These are phyloP conservation scores for Anser brachyrhynchus DNA, from an alignment of 2,113 vertebrate species.

Conservation along the genomic window DNA sequence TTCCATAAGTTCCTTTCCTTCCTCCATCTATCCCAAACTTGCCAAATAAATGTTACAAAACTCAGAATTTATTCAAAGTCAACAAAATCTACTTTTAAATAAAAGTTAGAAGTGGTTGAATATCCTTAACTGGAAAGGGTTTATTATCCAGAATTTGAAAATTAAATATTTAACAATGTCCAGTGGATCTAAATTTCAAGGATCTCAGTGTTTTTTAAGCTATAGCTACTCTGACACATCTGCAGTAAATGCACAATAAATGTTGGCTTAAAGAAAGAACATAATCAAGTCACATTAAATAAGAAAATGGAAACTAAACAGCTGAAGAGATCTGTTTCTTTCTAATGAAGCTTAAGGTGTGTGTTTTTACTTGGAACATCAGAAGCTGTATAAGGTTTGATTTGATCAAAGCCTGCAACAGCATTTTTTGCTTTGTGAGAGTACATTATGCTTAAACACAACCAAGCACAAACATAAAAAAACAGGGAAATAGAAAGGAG, in stretches of 20 bases:
- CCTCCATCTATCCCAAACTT: not conserved
- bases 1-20: not conserved
- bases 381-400: not conserved
- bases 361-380: not conserved
- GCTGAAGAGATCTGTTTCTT: not conserved
- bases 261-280: not conserved
- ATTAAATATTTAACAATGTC: not conserved
- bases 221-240: not conserved
- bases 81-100: not conserved
- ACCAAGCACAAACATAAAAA: not conserved
- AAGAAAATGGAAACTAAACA: not conserved
- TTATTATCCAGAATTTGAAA: not conserved
- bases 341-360: not conserved
- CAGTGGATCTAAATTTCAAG: not conserved
- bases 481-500: not conserved
- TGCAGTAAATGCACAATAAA: not conserved
- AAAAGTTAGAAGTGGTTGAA: not conserved
- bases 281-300: not conserved
- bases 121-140: not conserved
- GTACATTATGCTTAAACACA: not conserved
- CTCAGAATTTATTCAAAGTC: not conserved
- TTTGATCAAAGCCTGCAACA: not conserved
- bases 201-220: not conserved
- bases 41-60: not conserved
- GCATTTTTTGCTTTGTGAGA: not conserved